These are phyloP conservation scores for Eupelmus urozonus DNA, from an alignment of 2,888 invertebrate species.

Conservation along the genomic window DNA sequence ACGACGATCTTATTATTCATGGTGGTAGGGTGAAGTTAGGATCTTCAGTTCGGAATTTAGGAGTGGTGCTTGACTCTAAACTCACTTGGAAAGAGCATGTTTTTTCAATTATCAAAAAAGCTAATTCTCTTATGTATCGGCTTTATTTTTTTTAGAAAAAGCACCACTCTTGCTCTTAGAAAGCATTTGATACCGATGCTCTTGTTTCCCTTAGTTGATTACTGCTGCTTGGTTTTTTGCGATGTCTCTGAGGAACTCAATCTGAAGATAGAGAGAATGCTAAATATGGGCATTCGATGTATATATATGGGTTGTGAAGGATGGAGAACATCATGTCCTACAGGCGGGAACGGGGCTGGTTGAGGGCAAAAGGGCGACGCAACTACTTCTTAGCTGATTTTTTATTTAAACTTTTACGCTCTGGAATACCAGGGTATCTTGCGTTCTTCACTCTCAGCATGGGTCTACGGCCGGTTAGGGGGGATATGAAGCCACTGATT, in stretches of 20 bases:
- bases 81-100: slow-evolving; percentile 35
- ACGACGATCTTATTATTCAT: no score
- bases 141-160: not conserved
- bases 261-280: not conserved
- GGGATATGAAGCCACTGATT: no score
- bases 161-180: not conserved
- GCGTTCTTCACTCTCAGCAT: no score
- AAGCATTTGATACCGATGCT: not conserved
- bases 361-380: no score
- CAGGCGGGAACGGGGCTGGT: not conserved
- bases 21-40: no score
- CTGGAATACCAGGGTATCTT: no score
- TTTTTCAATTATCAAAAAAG: not conserved
- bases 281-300: not conserved
- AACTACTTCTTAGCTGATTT: no score
- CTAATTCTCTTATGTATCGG: slow-evolving; percentile 5
- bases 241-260: not conserved
- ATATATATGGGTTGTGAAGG: not conserved
- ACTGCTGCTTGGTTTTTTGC: not conserved
- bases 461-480: no score
- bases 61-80: slow-evolving; percentile 10
- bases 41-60: not conserved
- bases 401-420: no score
- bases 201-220: not conserved
- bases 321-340: no score